Evolutionary conservation across 1,140 invertebrate species (phyloP).

Genomic region (Dendroctonus valens): DNA sequence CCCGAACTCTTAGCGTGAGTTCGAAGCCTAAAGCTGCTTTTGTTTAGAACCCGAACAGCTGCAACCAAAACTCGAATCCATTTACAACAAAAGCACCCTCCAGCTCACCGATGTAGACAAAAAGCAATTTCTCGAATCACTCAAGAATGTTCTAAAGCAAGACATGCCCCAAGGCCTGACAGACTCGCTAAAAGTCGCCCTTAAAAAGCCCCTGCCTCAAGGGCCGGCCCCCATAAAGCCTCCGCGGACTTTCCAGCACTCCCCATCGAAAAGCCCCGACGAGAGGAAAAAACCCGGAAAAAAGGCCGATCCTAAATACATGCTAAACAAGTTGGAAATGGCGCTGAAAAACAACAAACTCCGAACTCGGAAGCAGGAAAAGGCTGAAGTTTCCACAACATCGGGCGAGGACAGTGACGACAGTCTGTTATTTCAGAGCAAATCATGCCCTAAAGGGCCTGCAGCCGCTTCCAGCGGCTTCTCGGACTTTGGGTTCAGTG

Average conservation of each 20-base stretch:
- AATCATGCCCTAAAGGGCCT: conserved; percentile 34
- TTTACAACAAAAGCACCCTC: conserved; percentile 41
- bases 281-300: conserved; percentile 8
- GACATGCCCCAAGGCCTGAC: conserved; percentile 44
- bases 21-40: not conserved
- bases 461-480: not conserved
- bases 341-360: conserved; percentile 56
- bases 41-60: conserved; percentile 8
- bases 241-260: conserved; percentile 63
- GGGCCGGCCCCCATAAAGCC: conserved; percentile 72
- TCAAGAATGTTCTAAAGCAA: conserved; percentile 14
- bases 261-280: conserved; percentile 7
- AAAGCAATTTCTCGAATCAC: conserved; percentile 27
- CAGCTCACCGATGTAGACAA: conserved; percentile 39
- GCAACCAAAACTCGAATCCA: conserved; percentile 31
- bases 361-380: conserved; percentile 34
- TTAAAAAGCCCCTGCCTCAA: conserved; percentile 61
- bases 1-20: not conserved
- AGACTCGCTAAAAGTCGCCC: conserved; percentile 60
- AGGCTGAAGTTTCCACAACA: conserved; percentile 37
- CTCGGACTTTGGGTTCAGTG: conserved; percentile 26
- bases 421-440: conserved; percentile 39
- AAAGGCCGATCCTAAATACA: conserved; percentile 55
- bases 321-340: conserved; percentile 61
- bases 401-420: conserved; percentile 46